Evolutionary conservation across 2,888 invertebrate genomes (phyloP).

Genomic region (Sphaeridia pumilis): DNA sequence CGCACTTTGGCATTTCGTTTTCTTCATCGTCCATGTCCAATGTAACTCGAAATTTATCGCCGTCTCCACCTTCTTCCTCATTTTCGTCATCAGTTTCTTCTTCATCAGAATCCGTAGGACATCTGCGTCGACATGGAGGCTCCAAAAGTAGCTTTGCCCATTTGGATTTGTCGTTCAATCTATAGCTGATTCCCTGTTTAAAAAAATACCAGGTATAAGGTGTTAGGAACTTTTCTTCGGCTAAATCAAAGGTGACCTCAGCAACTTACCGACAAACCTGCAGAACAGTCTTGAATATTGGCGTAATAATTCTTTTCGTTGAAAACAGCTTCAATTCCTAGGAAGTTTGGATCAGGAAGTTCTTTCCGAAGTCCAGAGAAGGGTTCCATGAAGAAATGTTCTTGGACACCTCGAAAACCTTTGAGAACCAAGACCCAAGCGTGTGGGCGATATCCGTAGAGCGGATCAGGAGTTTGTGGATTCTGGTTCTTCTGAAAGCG

Average conservation of each 20-base stretch:
- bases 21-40: constrained; percentile 36
- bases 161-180: constrained; percentile 23
- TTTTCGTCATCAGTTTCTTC: constrained; percentile 9
- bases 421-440: constrained; percentile 69
- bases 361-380: constrained; percentile 59
- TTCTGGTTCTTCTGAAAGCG: constrained; percentile 10
- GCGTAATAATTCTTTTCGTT: constrained; percentile 76
- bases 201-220: too few relatives aligned
- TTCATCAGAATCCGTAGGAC: not conserved
- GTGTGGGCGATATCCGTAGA: constrained; percentile 57
- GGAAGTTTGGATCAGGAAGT: constrained; percentile 51
- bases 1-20: constrained; percentile 37
- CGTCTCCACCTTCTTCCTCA: not conserved
- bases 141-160: constrained; percentile 31
- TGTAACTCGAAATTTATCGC: not conserved
- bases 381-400: constrained; percentile 71
- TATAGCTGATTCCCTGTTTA: constrained; percentile 22
- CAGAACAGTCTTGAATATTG: constrained; percentile 32
- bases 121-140: constrained; percentile 20
- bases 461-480: constrained; percentile 11
- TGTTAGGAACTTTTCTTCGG: not conserved
- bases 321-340: constrained; percentile 72
- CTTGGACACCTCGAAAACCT: constrained; percentile 48
- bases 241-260: not conserved
- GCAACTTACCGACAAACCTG: constrained; percentile 11